Evolutionary conservation across 1,140 invertebrate species (phyloP).

Genomic region (Drosophila seguyi): DNA sequence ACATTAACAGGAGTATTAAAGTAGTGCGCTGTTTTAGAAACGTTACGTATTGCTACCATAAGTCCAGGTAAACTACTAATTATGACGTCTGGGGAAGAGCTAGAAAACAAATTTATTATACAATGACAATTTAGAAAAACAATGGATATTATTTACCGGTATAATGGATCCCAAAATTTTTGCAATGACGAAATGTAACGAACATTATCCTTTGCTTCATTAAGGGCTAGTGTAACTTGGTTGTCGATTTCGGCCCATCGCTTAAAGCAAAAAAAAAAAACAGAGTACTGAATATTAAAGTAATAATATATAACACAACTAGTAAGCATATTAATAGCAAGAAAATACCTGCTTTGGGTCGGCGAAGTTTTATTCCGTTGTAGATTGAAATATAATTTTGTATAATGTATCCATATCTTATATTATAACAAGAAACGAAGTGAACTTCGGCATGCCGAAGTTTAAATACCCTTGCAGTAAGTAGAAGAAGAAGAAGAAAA

Average conservation of each 20-base stretch:
- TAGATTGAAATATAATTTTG: no score
- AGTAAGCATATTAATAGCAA: no score
- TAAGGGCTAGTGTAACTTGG: constrained; percentile 90
- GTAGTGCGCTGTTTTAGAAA: constrained; percentile 94
- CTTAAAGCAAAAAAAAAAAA: constrained; percentile 78
- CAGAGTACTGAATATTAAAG: no score
- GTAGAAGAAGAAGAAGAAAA: no score
- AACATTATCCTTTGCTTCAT: constrained; percentile 95
- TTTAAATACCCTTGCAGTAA: no score
- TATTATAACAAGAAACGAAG: no score
- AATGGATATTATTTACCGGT: constrained; percentile 80
- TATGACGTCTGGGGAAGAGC: constrained; percentile 89
- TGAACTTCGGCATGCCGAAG: no score
- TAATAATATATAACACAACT: no score
- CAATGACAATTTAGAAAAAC: neutral
- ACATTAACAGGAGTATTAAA: constrained; percentile 93
- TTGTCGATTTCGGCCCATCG: constrained; percentile 92
- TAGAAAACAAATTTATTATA: constrained; percentile 24
- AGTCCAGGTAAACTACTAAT: constrained; percentile 89
- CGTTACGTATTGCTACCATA: constrained; percentile 91
- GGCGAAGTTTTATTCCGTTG: no score
- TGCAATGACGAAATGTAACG: constrained; percentile 95
- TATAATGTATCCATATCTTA: no score
- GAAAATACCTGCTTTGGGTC: no score
- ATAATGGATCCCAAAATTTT: constrained; percentile 94